phyloP scores from a whole-genome alignment of 2,797 vertebrate species.

The Ceryle rudis region DNA sequence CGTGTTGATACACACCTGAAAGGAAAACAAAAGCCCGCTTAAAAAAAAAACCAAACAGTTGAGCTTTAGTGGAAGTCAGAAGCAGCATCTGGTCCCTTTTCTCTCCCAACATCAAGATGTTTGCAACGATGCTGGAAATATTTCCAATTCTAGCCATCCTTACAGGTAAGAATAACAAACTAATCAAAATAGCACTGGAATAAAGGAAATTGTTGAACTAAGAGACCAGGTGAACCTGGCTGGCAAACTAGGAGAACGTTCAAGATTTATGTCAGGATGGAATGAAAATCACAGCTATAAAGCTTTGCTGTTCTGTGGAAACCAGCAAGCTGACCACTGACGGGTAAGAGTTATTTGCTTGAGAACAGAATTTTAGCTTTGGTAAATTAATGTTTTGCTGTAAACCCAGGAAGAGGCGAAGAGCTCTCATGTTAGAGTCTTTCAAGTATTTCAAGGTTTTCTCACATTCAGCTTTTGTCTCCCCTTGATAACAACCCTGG shows the following conservation, averaged over 20 bases:
- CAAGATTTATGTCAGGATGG: neutral
- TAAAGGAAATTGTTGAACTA: neutral
- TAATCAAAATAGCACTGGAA: neutral
- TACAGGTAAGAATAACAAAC: constrained; percentile 74
- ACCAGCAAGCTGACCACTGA: neutral
- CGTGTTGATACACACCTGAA: constrained; percentile 71
- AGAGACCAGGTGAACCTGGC: neutral
- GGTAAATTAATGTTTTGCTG: neutral
- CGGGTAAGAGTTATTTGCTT: neutral
- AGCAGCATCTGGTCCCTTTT: neutral
- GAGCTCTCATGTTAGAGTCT: neutral
- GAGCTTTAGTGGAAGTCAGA: constrained; percentile 29
- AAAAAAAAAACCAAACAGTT: constrained; percentile 20
- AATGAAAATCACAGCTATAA: neutral
- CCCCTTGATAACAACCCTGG: neutral
- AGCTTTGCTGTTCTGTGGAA: neutral
- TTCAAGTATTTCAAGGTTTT: neutral
- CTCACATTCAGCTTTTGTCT: neutral
- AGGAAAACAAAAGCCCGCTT: constrained; percentile 58
- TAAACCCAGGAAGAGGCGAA: neutral
- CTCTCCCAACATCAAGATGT: neutral
- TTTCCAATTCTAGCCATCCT: constrained; percentile 66
- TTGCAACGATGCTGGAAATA: constrained; percentile 57
- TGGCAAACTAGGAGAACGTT: neutral
- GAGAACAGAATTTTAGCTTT: neutral